phyloP scores from a whole-genome alignment of 2,113 vertebrate genomes.

The Carassius auratus region DNA sequence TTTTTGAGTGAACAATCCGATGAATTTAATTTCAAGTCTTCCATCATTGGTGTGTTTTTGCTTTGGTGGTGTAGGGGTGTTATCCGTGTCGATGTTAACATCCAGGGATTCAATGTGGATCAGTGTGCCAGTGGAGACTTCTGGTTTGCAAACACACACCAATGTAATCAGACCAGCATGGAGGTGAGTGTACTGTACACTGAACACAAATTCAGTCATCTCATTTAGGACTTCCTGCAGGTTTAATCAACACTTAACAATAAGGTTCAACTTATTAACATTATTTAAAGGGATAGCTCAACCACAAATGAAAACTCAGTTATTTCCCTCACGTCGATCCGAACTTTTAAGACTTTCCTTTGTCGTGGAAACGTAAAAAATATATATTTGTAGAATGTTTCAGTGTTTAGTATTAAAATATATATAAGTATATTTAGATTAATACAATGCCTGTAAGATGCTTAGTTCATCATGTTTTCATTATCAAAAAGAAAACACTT shows the following conservation, averaged over 20 bases:
- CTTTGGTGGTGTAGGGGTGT: conserved; percentile 80
- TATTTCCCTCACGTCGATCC: neutral
- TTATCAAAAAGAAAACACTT: neutral
- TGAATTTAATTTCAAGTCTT: neutral
- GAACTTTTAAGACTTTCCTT: neutral
- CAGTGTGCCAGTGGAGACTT: conserved; percentile 82
- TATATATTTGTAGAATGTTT: too few relatives aligned
- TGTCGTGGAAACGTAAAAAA: too few relatives aligned
- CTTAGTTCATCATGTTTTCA: neutral
- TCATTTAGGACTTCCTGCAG: neutral
- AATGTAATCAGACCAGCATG: conserved; percentile 93
- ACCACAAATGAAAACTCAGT: neutral
- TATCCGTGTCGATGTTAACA: conserved; percentile 87
- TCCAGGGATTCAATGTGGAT: conserved; percentile 85
- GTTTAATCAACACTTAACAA: neutral
- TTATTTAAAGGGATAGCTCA: neutral
- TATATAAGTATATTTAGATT: neutral
- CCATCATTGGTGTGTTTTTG: neutral
- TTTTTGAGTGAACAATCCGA: neutral
- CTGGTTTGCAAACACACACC: conserved; percentile 91
- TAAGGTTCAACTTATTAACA: neutral
- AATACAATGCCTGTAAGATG: neutral
- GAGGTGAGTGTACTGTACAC: conserved; percentile 76
- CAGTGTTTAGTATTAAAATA: too few relatives aligned
- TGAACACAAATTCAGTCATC: neutral